Conservation (phyloP, 2,888 invertebrate species). For the Anticlea derivata region DNA sequence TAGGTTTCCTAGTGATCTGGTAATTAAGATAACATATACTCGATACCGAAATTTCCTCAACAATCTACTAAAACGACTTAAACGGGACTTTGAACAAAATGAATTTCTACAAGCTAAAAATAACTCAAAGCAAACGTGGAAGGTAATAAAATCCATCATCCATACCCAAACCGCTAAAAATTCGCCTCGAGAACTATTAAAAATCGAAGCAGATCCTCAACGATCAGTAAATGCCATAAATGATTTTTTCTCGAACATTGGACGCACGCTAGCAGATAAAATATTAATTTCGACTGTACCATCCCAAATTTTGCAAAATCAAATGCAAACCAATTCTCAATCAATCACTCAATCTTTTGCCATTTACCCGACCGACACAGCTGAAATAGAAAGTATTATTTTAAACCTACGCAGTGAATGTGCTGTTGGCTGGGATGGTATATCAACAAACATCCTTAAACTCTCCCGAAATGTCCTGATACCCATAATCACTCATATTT, state of each 20-base stretch:
- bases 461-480: neutral
- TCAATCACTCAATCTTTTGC: constrained; percentile 1
- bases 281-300: neutral
- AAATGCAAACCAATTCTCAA: neutral
- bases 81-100: constrained; percentile 26
- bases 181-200: neutral
- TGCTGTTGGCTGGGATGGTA: constrained; percentile 19
- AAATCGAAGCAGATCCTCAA: neutral
- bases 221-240: constrained; percentile 6
- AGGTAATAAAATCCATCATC: constrained; percentile 20
- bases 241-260: constrained; percentile 14
- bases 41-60: constrained; percentile 39
- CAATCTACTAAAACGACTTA: constrained; percentile 31
- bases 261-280: neutral
- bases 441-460: constrained; percentile 14
- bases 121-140: constrained; percentile 26
- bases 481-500: constrained; percentile 9
- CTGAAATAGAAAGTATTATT: constrained; percentile 18
- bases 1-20: constrained; percentile 17
- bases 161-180: neutral
- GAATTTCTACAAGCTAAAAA: constrained; percentile 16
- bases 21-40: constrained; percentile 24
- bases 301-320: neutral
- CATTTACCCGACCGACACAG: constrained; percentile 3
- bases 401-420: constrained; percentile 6